Evolutionary conservation across 1,140 invertebrate species (phyloP), one percentile per base, ranked within the genome.

Genomic region (Eupristina koningsbergeri): DNA sequence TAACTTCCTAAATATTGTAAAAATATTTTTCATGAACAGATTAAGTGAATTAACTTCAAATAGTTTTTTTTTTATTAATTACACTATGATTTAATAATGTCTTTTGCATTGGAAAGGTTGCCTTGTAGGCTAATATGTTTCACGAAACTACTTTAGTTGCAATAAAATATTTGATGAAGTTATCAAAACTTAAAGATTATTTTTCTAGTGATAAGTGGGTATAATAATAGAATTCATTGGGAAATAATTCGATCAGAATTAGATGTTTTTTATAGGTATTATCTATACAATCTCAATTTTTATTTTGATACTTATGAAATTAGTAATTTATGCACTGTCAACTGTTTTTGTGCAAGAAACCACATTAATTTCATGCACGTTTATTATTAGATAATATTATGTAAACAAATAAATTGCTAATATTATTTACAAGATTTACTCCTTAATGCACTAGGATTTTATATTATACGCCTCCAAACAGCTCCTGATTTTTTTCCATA

Each of bases 351-450:
- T 64, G 83, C 69, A 74, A 64, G 78, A 77, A 85, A 81, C 36
- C 64, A 81, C 53, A 71, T 84, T 79, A 79, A 83, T 85, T 85
- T 76, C 63, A 85, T 85, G 83, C 80, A 82, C 77, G 73, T 86
- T 86, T 86, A 86, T 86, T 86, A 79, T 36, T 84, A 86, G 85
- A 86, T 80, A 86, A 45, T 81, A 83, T 86, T 81, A 71, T 87
- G 85, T 87, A 87, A 86, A 86, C 83, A 84, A 86, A 76, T 85
- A 83, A 80, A 41, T 58, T 84, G 41, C 58, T 84, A 69, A 82
- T 76, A 86, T 86, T 87, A 87, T 87, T 82, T 87, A 87, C 86
- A 84, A 86, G 39, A 77, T 81, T 3, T 75, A 73, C 58, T 78
- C 31, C 64, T 61, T 79, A 84, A 80, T 75, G 17, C 45, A 81